These are phyloP conservation scores for Tetranychus truncatus DNA, from an alignment of 2,888 invertebrate genomes.

Conservation along the genomic window DNA sequence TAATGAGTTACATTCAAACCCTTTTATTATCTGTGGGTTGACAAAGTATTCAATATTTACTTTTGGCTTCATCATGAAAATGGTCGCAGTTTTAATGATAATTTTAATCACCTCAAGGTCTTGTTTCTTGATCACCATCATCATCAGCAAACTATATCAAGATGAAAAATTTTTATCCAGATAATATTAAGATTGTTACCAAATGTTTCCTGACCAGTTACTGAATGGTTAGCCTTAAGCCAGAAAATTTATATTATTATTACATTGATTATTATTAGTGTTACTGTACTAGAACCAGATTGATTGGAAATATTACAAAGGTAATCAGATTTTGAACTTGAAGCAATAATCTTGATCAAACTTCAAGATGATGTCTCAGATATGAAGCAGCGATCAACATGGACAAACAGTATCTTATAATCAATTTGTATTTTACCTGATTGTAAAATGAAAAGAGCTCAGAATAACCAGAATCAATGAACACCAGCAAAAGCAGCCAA, in stretches of 20 bases:
- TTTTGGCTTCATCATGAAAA: neutral
- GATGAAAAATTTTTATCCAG: neutral
- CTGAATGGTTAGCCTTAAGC: neutral
- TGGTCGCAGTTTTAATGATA: neutral
- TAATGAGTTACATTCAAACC: too few relatives aligned
- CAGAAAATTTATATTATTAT: neutral
- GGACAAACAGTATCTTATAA: too few relatives aligned
- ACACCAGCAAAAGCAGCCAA: neutral
- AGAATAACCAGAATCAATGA: neutral
- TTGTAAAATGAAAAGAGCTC: neutral
- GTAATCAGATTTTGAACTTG: neutral
- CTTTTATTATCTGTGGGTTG: neutral
- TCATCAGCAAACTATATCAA: neutral
- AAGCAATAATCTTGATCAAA: neutral
- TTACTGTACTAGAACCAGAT: too few relatives aligned
- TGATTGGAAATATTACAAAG: too few relatives aligned
- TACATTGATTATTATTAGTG: neutral
- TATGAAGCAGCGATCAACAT: too few relatives aligned
- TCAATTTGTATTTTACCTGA: too few relatives aligned
- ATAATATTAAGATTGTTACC: too few relatives aligned
- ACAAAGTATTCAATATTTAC: neutral
- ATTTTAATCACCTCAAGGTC: neutral
- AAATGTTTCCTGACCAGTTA: neutral
- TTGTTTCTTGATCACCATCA: neutral
- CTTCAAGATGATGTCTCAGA: too few relatives aligned